phyloP scores from a whole-genome alignment of 2,888 invertebrate genomes.

The Pristionchus mayeri region DNA sequence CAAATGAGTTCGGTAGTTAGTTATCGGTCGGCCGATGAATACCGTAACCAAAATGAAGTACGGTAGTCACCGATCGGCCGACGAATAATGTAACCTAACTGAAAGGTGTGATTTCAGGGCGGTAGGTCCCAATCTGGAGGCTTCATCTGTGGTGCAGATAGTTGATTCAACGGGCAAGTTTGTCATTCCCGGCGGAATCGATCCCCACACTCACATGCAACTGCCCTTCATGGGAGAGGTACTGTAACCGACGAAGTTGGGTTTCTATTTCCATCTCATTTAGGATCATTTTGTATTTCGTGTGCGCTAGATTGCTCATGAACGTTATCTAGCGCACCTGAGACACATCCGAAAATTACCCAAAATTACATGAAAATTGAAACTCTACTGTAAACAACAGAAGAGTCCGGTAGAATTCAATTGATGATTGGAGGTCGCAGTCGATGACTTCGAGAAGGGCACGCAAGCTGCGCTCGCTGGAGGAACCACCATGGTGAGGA shows the following conservation, averaged over 20 bases:
- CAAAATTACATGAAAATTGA: too few species aligned
- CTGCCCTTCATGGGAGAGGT: conserved; percentile 89
- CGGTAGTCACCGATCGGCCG: too few species aligned
- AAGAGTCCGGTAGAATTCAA: neutral
- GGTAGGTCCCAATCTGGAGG: conserved; percentile 59
- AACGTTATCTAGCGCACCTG: too few species aligned
- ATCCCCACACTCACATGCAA: conserved; percentile 93
- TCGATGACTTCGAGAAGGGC: conserved; percentile 97
- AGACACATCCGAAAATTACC: too few species aligned
- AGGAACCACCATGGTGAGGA: conserved; percentile 91
- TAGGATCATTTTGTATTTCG: too few species aligned
- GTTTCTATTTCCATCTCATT: too few species aligned
- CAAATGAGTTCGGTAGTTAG: conserved; percentile 45
- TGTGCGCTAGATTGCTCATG: too few species aligned
- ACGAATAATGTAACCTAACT: too few species aligned
- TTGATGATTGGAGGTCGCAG: conserved; percentile 78
- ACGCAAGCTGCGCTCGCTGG: conserved; percentile 97
- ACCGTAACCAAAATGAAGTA: too few species aligned
- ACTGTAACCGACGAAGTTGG: neutral
- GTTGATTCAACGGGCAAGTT: conserved; percentile 86
- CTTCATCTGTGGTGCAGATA: conserved; percentile 79
- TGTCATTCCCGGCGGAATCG: conserved; percentile 71
- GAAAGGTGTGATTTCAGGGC: conserved; percentile 55
- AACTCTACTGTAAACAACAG: too few species aligned
- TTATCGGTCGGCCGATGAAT: too few species aligned